These are phyloP conservation scores for Oncopodura yosiiana DNA, from an alignment of 1,140 invertebrate species.

Conservation along the genomic window DNA sequence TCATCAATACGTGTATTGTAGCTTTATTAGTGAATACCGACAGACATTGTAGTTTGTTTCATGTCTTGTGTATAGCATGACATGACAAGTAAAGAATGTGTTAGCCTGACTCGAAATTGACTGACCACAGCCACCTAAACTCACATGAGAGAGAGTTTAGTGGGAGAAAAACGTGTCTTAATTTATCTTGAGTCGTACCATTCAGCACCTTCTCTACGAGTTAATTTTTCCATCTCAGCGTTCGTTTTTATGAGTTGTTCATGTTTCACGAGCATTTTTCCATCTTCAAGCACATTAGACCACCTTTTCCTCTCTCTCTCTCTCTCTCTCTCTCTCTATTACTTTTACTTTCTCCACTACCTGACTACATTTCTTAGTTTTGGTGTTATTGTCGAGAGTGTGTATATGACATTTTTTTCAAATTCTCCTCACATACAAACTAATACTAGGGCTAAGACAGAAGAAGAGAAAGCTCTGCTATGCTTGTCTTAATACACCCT, in stretches of 20 bases:
- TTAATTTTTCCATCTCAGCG: conserved; percentile 32
- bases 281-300: conserved; percentile 6
- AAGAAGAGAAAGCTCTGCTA: too few species aligned
- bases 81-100: not conserved
- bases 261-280: conserved; percentile 31
- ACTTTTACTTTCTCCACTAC: conserved; percentile 1
- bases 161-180: conserved; percentile 25
- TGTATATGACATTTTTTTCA: conserved; percentile 2
- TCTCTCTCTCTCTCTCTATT: not conserved
- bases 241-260: conserved; percentile 31
- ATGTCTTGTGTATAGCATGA: not conserved
- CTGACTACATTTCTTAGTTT: too few species aligned
- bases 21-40: too few species aligned
- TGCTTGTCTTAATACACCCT: too few species aligned
- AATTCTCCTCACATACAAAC: conserved; percentile 21
- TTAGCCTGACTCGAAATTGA: not conserved
- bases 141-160: too few species aligned
- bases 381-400: too few species aligned
- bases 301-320: not conserved
- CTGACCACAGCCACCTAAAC: not conserved
- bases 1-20: too few species aligned
- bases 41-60: too few species aligned
- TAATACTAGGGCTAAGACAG: not conserved
- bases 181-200: conserved; percentile 30
- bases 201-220: conserved; percentile 30